A percentile compares a stretch with the other conserved stretches of the same genome.
Evolutionary conservation across 2,888 invertebrate genomes (phyloP).

Genomic region (Andrena dorsata): DNA sequence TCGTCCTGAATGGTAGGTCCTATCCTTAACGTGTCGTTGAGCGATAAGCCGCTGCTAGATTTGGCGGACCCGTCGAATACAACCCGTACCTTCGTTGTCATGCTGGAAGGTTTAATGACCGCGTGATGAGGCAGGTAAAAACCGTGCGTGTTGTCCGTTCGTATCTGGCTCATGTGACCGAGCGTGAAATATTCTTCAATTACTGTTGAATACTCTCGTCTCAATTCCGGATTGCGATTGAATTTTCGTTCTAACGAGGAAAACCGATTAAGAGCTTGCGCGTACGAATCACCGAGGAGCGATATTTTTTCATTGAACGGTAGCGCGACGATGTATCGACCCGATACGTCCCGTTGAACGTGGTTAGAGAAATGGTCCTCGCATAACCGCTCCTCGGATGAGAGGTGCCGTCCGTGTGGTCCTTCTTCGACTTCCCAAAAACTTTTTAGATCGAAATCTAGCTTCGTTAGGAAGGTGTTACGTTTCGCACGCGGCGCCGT

Average conservation of each 20-base stretch:
- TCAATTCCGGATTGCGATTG: neutral
- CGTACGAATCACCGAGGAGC: neutral
- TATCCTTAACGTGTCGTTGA: slow-evolving; percentile 10
- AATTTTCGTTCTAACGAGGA: neutral
- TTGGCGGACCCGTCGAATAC: slow-evolving; percentile 30
- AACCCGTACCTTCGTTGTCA: slow-evolving; percentile 18
- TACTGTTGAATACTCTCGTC: neutral
- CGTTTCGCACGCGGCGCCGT: neutral
- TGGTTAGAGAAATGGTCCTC: neutral
- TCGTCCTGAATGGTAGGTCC: slow-evolving; percentile 25
- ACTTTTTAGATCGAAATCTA: neutral
- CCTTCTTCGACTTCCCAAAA: slow-evolving; percentile 21
- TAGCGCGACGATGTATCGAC: neutral
- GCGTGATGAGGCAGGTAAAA: slow-evolving; percentile 39
- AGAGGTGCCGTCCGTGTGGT: neutral
- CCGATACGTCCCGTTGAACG: neutral
- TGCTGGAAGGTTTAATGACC: slow-evolving; percentile 11
- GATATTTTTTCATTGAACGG: neutral
- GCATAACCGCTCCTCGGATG: neutral
- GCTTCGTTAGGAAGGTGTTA: neutral
- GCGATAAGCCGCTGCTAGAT: neutral
- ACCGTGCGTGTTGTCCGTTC: neutral
- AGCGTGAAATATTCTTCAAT: slow-evolving; percentile 6
- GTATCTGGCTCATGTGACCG: neutral
- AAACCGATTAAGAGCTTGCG: neutral